Conservation (phyloP, 1,140 invertebrate genomes). For the Drosophila baimaii region DNA sequence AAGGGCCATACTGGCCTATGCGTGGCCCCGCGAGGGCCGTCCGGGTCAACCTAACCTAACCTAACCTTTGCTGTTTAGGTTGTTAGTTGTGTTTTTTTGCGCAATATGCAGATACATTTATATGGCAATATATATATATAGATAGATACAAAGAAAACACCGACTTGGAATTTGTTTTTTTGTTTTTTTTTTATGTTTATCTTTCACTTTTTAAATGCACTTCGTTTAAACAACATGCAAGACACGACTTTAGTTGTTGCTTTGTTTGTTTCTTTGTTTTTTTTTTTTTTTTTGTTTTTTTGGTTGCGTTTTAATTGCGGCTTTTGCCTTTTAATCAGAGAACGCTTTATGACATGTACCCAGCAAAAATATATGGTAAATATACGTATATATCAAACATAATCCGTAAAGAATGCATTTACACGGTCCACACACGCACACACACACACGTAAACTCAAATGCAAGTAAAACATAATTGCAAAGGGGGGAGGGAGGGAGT, state of each 20-base stretch:
- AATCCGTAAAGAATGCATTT: constrained; percentile 58
- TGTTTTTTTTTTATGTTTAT: constrained; percentile 33
- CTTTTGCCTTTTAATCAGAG: constrained; percentile 49
- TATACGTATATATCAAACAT: constrained; percentile 57
- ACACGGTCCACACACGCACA: constrained; percentile 26
- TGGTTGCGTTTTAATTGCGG: constrained; percentile 36
- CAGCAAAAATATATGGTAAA: constrained; percentile 65
- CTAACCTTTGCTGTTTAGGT: too few relatives aligned
- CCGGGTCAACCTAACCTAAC: too few relatives aligned
- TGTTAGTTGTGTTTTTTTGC: constrained; percentile 60
- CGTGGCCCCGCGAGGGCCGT: too few relatives aligned
- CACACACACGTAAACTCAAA: constrained; percentile 36
- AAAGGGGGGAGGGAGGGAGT: background rate
- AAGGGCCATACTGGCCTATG: too few relatives aligned
- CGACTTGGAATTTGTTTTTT: constrained; percentile 49
- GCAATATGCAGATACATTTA: constrained; percentile 56
- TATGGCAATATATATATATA: constrained; percentile 48
- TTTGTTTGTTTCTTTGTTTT: constrained; percentile 30
- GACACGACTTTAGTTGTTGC: constrained; percentile 59
- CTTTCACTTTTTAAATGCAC: constrained; percentile 61
- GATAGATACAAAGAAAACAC: constrained; percentile 69
- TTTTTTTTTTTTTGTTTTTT: constrained; percentile 20
- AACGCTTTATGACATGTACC: constrained; percentile 81
- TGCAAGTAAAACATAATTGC: constrained; percentile 51
- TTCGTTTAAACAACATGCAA: constrained; percentile 75